Evolutionary conservation across 2,797 vertebrate genomes (phyloP), one percentile per base, ranked within the genome.

Genomic region (Lepus oiostolus): DNA sequence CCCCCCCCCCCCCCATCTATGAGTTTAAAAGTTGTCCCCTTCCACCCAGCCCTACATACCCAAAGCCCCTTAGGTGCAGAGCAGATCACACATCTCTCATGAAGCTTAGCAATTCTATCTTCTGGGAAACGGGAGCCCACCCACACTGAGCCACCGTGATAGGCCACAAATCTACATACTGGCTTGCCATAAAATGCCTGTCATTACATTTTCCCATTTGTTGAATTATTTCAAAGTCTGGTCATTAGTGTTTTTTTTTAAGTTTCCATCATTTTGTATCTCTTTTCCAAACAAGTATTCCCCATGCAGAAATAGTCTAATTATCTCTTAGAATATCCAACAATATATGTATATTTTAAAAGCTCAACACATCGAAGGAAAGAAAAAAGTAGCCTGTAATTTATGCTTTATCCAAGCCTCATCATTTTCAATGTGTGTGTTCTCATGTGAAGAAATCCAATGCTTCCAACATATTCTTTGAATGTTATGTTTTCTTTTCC

Each of bases 401-500:
- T 84, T 93, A 74, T 65, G 75, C 75, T 95, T 74, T 70, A 82
- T 94, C 93, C 95, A 93, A 94, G 89, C 84, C 85, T 91, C 93
- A 63, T 87, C 92, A 94, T 92, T 90, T 97, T 95, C 97, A 85
- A 97, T 97, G 97, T 97, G 97, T 97, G 97, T 97, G 97, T 97
- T 97, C 97, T 96, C 91, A 83, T 93, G 91, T 96, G 91, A 92
- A 93, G 96, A 97, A 97, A 97, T 88, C 87, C 91, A 96, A 96
- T 95, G 96, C 96, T 96, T 95, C 95, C 85, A 97, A 94, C 93
- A 75, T 95, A 96, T 82, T 97, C 93, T 94, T 94, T 97, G 95
- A 96, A 96, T 95, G 96, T 93, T 96, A 96, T 95, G 96, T 96
- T 97, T 97, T 94, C 97, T 96, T 97, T 97, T 97, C 96, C 95